Base-by-base conservation (phyloP, 2,113 vertebrate species). In the Bos indicus region DNA sequence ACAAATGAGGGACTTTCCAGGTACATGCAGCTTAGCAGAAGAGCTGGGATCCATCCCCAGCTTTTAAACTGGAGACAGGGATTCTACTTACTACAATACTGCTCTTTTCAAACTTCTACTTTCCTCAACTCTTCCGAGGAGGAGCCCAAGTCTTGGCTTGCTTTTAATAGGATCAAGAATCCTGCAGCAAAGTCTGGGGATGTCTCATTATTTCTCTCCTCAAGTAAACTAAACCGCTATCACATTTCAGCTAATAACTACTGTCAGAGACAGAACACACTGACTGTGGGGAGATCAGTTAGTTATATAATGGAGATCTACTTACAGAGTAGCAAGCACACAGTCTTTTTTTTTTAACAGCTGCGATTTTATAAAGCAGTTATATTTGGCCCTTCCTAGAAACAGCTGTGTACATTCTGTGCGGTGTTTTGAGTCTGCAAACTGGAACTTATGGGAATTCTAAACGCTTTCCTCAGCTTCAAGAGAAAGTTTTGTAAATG, bases 281-380 rank as follows among this genome's bases (percentile, higher is more conserved):
- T 26, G 48, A 33, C 64, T 60, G 54, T 3, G 64, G 51, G 54
- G 36, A 33, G n/a, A 57, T 81, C 64, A 2, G 51, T 13, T 21
- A 15, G n/a, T 97, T 96, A 97, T 5, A 74, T 95, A 97, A 98
- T 1, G n/a, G 43, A 54, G 81, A 74, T 57, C 88, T 56, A 21
- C 82, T 88, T 85, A 30, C 48, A 85, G 92, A 48, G 25, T 52
- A 81, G 93, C 60, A 43, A 94, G 48, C 85, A 57, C 48, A 81
- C 48, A 81, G 28, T 48, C 77, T n/a, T 36, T 36, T 71, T 80
- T 26, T 82, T 28, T 15, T 91, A 82, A 88, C 77, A 87, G 92
- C 78, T 95, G 96, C 1, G 25, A 51, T 43, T 56, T 43, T 52
- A 64, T 7, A 36, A 62, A 67, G 91, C 57, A 36, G 90, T 81